These are phyloP conservation scores for Glyphotaelius pellucidus DNA, from an alignment of 2,888 invertebrate species.

Conservation along the genomic window DNA sequence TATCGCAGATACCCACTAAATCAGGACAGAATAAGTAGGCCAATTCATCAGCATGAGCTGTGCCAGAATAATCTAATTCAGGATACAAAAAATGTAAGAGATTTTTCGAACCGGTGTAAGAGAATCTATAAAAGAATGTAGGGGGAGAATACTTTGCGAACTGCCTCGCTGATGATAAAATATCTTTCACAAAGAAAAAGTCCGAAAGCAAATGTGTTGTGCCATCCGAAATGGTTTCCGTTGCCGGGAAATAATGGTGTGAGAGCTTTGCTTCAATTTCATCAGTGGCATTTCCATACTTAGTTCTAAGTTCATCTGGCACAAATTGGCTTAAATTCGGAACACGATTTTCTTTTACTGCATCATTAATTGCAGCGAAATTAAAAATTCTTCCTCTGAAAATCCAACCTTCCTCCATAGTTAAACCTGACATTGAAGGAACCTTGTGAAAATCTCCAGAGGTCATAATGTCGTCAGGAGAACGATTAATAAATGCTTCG, in stretches of 20 bases:
- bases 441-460: constrained; percentile 38
- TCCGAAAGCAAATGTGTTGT: not conserved
- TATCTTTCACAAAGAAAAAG: not conserved
- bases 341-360: not conserved
- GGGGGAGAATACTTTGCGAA: not conserved
- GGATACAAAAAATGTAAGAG: not conserved
- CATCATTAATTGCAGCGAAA: not conserved
- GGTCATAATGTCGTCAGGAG: constrained; percentile 67
- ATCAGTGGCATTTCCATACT: not conserved
- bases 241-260: constrained; percentile 6
- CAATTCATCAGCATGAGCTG: constrained; percentile 9
- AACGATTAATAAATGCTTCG: constrained; percentile 74
- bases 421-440: constrained; percentile 25
- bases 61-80: not conserved
- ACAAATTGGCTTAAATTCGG: constrained; percentile 2
- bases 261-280: not conserved
- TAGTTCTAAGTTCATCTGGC: not conserved
- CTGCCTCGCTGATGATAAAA: not conserved
- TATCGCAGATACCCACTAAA: not conserved
- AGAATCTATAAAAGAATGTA: constrained; percentile 16
- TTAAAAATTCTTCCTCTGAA: not conserved
- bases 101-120: constrained; percentile 21
- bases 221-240: not conserved
- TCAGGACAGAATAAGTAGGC: not conserved
- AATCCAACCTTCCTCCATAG: constrained; percentile 22